Percentiles rank a stretch among this genome's conserved stretches.
Evolutionary conservation across 2,797 vertebrate species (phyloP).

Genomic region (Onychomys torridus): DNA sequence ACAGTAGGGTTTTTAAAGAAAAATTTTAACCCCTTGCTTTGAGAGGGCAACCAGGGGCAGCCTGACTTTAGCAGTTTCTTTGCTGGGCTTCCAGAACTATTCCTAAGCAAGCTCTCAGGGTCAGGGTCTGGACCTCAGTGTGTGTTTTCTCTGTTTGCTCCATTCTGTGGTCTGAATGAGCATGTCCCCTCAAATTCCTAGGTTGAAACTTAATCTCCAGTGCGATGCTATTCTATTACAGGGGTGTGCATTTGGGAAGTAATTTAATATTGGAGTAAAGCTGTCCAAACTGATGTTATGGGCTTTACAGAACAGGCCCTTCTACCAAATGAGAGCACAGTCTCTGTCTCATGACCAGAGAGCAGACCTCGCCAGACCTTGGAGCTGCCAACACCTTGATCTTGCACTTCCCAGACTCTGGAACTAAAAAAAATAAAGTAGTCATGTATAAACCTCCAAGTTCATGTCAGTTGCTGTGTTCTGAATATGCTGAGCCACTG

Average conservation of each 20-base stretch:
- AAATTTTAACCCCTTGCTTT: slow-evolving; percentile 78
- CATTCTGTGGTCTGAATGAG: neutral
- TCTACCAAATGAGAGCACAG: no score
- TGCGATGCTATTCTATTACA: neutral
- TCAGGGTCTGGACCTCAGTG: neutral
- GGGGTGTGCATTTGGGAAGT: neutral
- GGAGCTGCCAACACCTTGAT: neutral
- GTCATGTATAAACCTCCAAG: rapidly evolving
- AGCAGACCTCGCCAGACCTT: neutral
- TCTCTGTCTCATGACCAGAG: neutral
- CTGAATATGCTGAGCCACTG: neutral
- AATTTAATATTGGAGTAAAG: neutral
- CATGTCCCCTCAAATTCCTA: neutral
- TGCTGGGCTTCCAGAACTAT: neutral
- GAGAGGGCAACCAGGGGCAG: slow-evolving; percentile 56
- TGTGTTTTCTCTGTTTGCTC: neutral
- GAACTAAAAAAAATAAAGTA: neutral
- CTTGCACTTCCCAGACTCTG: neutral
- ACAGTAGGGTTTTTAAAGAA: slow-evolving; percentile 80
- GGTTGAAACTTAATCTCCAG: neutral
- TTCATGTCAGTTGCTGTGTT: neutral
- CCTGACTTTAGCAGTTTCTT: slow-evolving; percentile 54
- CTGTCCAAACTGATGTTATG: neutral
- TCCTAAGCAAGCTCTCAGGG: neutral
- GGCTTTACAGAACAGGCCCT: neutral